phyloP scores from a whole-genome alignment of 2,888 invertebrate species.

The Hermaeophaga mercurialis region DNA sequence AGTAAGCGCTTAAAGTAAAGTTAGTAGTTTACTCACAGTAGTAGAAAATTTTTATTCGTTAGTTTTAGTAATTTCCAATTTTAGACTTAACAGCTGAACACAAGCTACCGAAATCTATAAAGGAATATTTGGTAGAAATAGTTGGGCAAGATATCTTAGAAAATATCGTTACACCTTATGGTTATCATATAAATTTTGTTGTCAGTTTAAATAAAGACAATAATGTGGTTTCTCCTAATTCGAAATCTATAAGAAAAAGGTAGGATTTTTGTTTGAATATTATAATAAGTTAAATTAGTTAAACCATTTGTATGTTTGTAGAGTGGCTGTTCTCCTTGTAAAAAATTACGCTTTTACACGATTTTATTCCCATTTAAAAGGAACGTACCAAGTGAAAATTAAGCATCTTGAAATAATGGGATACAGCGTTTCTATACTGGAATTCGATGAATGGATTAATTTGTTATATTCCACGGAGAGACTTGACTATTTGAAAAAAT shows the following conservation, averaged over 20 bases:
- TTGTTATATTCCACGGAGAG: conserved; percentile 62
- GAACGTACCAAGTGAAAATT: conserved; percentile 60
- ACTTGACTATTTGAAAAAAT: conserved; percentile 50
- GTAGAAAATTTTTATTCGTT: too few relatives aligned
- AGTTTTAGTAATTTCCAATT: neutral
- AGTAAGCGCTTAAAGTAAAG: too few relatives aligned
- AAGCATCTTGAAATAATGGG: conserved; percentile 69
- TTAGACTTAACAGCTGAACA: conserved; percentile 14
- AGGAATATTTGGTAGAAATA: conserved; percentile 46
- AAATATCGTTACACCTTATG: conserved; percentile 56
- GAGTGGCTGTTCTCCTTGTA: conserved; percentile 60
- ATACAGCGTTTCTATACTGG: conserved; percentile 63
- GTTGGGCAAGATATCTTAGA: conserved; percentile 43
- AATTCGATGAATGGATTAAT: conserved; percentile 62
- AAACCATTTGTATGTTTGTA: too few relatives aligned
- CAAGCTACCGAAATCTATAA: conserved; percentile 35
- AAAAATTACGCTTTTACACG: conserved; percentile 59
- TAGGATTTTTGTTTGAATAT: conserved; percentile 28
- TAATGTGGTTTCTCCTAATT: conserved; percentile 33
- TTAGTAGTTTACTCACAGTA: too few relatives aligned
- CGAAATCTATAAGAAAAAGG: conserved; percentile 37
- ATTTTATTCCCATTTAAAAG: conserved; percentile 58
- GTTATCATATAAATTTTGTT: conserved; percentile 57
- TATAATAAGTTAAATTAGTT: too few relatives aligned
- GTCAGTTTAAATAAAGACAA: conserved; percentile 45